A percentile compares a stretch with the other conserved stretches of the same genome.
Conservation (phyloP, 2,888 invertebrate genomes). For the Chymomyza caudatula region DNA sequence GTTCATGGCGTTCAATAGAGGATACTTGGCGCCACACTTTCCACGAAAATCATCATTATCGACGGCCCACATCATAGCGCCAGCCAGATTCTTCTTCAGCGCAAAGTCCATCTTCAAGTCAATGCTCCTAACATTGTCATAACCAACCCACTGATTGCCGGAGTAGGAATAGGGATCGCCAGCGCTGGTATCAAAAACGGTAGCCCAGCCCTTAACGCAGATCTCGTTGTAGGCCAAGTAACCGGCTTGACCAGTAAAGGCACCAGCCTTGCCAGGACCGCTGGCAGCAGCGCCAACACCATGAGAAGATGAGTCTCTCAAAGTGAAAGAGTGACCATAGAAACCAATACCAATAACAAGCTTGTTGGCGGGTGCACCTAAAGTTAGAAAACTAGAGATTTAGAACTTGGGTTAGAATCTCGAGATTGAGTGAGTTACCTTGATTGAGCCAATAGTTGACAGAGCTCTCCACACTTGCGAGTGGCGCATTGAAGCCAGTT, state of each 20-base stretch:
- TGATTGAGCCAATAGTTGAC: constrained; percentile 77
- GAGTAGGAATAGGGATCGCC: constrained; percentile 82
- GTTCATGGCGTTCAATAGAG: constrained; percentile 82
- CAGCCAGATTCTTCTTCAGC: constrained; percentile 79
- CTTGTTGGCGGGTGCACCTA: constrained; percentile 81
- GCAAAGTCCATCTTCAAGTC: constrained; percentile 77
- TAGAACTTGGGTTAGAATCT: constrained; percentile 78
- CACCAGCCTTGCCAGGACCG: constrained; percentile 82
- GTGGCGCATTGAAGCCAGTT: constrained; percentile 84
- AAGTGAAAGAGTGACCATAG: constrained; percentile 84
- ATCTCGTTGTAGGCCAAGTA: constrained; percentile 86
- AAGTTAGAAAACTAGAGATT: constrained; percentile 80
- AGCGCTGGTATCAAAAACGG: constrained; percentile 80
- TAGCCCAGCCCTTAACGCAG: constrained; percentile 81
- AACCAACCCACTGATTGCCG: constrained; percentile 84
- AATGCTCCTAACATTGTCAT: constrained; percentile 81
- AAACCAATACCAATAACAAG: constrained; percentile 84
- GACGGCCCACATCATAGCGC: constrained; percentile 88
- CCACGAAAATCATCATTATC: constrained; percentile 88
- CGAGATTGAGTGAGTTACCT: constrained; percentile 71
- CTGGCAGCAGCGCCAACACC: constrained; percentile 80
- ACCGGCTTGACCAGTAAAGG: constrained; percentile 83
- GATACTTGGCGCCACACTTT: constrained; percentile 80
- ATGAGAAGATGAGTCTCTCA: constrained; percentile 78
- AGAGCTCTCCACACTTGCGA: too few species aligned